Conservation (phyloP, 1,140 invertebrate genomes). For the Pseudomyrmex gracilis region DNA sequence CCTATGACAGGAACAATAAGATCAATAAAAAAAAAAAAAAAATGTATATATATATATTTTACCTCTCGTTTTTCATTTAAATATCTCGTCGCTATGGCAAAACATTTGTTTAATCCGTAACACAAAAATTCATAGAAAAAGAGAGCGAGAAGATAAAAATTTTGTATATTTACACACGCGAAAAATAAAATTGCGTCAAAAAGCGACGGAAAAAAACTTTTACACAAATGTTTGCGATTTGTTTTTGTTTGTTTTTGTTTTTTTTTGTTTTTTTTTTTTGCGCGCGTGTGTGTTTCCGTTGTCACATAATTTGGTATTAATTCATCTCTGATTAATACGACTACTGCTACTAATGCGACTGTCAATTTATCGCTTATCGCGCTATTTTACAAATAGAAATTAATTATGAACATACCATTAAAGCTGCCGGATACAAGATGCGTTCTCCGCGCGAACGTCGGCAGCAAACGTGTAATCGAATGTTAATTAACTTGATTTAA, state of each 20-base stretch:
- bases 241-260: too few species aligned
- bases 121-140: not conserved
- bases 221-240: not conserved
- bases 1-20: not conserved
- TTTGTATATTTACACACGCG: too few species aligned
- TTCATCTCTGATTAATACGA: slow-evolving; percentile 18
- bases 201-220: not conserved
- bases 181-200: not conserved
- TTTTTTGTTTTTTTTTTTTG: too few species aligned
- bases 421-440: slow-evolving; percentile 6
- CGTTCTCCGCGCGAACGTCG: not conserved
- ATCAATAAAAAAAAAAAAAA: not conserved
- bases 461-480: slow-evolving; percentile 7
- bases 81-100: not conserved
- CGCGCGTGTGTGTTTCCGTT: not conserved
- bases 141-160: too few species aligned
- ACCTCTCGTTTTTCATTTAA: not conserved
- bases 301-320: slow-evolving; percentile 26
- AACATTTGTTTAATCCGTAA: slow-evolving; percentile 2
- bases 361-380: slow-evolving; percentile 29
- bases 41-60: not conserved
- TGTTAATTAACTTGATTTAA: slow-evolving; percentile 42
- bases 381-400: slow-evolving; percentile 39
- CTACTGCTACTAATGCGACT: slow-evolving; percentile 25
- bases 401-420: slow-evolving; percentile 32